These are phyloP conservation scores for Achlya flavicornis DNA, from an alignment of 2,888 invertebrate species.

Conservation along the genomic window DNA sequence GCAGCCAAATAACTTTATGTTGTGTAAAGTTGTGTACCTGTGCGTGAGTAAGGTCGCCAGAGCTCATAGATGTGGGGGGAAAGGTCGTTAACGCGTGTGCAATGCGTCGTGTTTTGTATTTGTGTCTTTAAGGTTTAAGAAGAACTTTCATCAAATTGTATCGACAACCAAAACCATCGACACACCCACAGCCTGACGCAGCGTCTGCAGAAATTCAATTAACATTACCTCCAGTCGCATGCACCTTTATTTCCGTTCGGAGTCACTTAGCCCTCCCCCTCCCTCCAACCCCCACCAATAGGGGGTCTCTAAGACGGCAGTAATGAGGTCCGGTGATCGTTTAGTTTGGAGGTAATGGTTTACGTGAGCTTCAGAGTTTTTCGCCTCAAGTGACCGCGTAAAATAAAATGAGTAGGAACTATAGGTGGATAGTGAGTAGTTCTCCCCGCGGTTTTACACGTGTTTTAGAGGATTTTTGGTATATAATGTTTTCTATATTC, in stretches of 20 bases:
- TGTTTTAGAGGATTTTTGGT: no score
- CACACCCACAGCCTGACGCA: slow-evolving; percentile 51
- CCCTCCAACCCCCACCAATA: slow-evolving; percentile 22
- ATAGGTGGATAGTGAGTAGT: background rate
- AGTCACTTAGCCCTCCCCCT: slow-evolving; percentile 73
- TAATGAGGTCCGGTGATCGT: slow-evolving; percentile 83
- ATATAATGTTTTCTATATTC: no score
- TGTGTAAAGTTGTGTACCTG: no score
- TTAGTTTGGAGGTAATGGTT: slow-evolving; percentile 81
- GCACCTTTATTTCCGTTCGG: slow-evolving; percentile 84
- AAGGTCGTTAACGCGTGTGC: no score
- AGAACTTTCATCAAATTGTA: background rate
- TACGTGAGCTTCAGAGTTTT: slow-evolving; percentile 68
- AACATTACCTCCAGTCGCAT: slow-evolving; percentile 85
- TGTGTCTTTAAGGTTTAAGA: no score
- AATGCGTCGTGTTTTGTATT: no score
- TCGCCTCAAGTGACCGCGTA: slow-evolving; percentile 33
- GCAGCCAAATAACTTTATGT: no score
- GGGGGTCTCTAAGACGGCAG: slow-evolving; percentile 63
- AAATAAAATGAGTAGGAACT: slow-evolving; percentile 9
- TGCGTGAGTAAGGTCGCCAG: no score
- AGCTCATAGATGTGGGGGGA: no score
- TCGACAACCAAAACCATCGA: slow-evolving; percentile 27
- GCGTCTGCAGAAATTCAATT: slow-evolving; percentile 84
- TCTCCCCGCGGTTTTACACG: background rate